Evolutionary conservation across 2,888 invertebrate species (phyloP).

Genomic region (Athalia rosae): DNA sequence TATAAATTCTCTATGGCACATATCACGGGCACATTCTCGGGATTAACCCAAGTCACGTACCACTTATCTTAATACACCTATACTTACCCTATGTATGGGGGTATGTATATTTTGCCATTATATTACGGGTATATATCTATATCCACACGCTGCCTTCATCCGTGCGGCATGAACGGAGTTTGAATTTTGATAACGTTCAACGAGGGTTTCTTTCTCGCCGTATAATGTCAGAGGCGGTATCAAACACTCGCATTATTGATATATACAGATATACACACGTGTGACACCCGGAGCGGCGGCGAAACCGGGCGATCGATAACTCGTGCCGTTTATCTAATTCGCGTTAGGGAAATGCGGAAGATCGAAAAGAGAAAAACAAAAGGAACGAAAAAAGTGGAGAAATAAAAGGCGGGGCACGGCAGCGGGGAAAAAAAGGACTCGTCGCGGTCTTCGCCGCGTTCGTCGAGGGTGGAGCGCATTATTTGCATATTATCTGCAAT

Average conservation of each 20-base stretch:
- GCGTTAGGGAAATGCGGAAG: background rate
- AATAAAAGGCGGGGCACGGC: no score
- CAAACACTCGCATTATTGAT: background rate
- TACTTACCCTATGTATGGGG: background rate
- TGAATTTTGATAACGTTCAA: slow-evolving; percentile 26
- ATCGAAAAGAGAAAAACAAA: background rate
- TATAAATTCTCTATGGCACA: background rate
- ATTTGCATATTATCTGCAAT: no score
- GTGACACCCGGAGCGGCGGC: no score
- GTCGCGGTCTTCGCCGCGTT: no score
- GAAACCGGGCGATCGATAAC: slow-evolving; percentile 6
- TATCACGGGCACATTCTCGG: background rate
- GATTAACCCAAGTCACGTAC: slow-evolving; percentile 26
- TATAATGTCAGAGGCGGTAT: background rate
- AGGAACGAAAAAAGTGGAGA: no score
- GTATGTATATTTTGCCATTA: no score
- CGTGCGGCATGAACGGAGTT: slow-evolving; percentile 1
- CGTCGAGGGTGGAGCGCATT: no score
- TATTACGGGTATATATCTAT: no score
- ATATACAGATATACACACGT: background rate
- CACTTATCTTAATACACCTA: slow-evolving; percentile 34
- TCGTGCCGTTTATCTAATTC: background rate
- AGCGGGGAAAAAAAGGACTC: no score
- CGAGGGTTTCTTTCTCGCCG: background rate
- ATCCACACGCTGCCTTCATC: background rate